Evolutionary conservation across 2,113 vertebrate genomes (phyloP).

Genomic region (Lepus americanus): DNA sequence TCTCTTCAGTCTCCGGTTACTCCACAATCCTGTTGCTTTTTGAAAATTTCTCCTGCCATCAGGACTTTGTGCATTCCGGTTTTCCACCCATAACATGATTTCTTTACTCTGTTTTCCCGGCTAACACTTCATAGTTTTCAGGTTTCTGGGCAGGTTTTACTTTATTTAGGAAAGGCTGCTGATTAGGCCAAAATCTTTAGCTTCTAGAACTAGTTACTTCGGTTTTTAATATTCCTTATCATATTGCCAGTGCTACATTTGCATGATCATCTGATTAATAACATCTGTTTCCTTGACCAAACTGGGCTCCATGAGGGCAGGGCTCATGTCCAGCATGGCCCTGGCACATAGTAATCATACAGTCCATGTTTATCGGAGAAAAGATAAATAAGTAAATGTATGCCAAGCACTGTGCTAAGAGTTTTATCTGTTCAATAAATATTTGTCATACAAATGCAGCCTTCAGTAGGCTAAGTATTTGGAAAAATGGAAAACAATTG

Average conservation of each 20-base stretch:
- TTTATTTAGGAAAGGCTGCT: neutral
- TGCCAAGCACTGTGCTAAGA: neutral
- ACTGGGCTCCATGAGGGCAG: neutral
- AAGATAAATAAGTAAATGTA: slow-evolving; percentile 11
- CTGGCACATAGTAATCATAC: neutral
- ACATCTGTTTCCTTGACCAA: neutral
- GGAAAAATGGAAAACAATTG: neutral
- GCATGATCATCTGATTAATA: neutral
- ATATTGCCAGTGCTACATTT: neutral
- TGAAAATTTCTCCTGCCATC: neutral
- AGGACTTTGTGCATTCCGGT: neutral
- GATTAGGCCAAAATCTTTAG: neutral
- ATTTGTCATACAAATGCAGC: slow-evolving; percentile 49
- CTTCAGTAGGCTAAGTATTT: neutral
- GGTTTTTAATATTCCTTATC: neutral
- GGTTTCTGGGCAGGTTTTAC: neutral
- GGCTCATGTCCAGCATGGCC: neutral
- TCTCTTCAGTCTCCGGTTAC: neutral
- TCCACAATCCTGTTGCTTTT: too few species aligned
- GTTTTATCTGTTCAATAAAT: slow-evolving; percentile 57
- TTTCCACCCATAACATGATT: neutral
- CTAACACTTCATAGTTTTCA: neutral
- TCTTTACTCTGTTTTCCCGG: neutral
- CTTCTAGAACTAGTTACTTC: neutral
- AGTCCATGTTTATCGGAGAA: neutral